Evolutionary conservation across 2,888 invertebrate species (phyloP), one percentile per base, ranked within the genome.

Genomic region (Callyntrura sp.): DNA sequence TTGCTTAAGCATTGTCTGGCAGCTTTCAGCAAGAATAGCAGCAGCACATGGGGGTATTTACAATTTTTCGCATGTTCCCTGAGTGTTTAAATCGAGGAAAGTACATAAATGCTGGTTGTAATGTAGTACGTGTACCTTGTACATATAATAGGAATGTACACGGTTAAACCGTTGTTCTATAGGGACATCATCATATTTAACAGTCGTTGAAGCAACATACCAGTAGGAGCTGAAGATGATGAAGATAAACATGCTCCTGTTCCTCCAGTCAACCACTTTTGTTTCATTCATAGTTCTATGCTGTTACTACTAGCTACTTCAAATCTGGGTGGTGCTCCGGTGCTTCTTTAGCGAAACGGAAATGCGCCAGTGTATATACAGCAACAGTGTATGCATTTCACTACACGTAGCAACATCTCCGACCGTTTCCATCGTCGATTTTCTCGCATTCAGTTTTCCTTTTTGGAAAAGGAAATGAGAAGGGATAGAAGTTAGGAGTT

Each of bases 201-300:
- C n/a, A n/a, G n/a, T n/a, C n/a, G n/a, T n/a, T n/a, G n/a, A n/a
- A n/a, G n/a, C n/a, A n/a, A n/a, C n/a, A n/a, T n/a, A n/a, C n/a
- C n/a, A n/a, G n/a, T n/a, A n/a, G n/a, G n/a, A n/a, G n/a, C n/a
- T n/a, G 14, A 25, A 55, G 35, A 78, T 78, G 78, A 55, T 55
- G 28, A 78, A 78, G 78, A 78, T 78, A 25, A 78, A n/a, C 78
- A 51, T 55, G 51, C 55, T 12, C n/a, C 55, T 55, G 25, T 14
- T 78, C n/a, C 55, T 78, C 35, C 0, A 51, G 55, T 25, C 9
- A 51, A n/a, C 25, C 17, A 55, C 78, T 51, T 70, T 45, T 43
- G 70, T 70, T 70, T 70, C 70, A 70, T 70, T 70, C 45, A 70
- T 45, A 20, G 70, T 45, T 35, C n/a, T n/a, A 35, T n/a, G n/a